These are phyloP conservation scores for Ctenomys sociabilis DNA, from an alignment of 2,113 vertebrate species.

Conservation along the genomic window DNA sequence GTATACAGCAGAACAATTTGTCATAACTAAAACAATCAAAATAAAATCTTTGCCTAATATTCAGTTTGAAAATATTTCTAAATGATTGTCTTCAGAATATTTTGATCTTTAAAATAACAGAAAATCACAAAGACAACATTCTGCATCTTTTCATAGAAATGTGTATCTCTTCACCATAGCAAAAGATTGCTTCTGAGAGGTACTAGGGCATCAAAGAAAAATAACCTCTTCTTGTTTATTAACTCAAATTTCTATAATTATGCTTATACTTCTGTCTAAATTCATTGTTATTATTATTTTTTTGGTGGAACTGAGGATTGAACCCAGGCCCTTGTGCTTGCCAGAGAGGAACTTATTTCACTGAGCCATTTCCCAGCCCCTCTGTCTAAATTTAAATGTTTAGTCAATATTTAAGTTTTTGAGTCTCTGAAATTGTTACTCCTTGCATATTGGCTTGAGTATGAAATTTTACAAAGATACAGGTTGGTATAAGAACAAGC, in stretches of 20 bases:
- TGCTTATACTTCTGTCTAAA: neutral
- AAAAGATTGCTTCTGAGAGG: neutral
- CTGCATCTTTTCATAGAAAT: neutral
- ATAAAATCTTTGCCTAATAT: neutral
- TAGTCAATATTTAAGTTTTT: neutral
- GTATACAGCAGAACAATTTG: too few relatives aligned
- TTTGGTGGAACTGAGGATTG: too few relatives aligned
- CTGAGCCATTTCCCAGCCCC: too few relatives aligned
- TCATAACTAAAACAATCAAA: too few relatives aligned
- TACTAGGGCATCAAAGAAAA: neutral
- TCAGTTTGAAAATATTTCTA: neutral
- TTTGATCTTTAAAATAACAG: constrained; percentile 15
- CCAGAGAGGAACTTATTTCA: too few relatives aligned
- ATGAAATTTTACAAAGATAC: constrained; percentile 14
- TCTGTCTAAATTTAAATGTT: neutral
- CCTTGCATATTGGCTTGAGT: neutral
- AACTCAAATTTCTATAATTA: neutral
- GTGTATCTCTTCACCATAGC: neutral
- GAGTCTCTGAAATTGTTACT: neutral
- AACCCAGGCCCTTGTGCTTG: too few relatives aligned
- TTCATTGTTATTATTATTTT: too few relatives aligned
- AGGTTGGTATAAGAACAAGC: neutral
- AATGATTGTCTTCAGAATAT: neutral
- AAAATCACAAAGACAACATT: neutral
- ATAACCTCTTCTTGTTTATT: neutral